phyloP scores from a whole-genome alignment of 2,113 vertebrate species.

The Platycercus adscitus region DNA sequence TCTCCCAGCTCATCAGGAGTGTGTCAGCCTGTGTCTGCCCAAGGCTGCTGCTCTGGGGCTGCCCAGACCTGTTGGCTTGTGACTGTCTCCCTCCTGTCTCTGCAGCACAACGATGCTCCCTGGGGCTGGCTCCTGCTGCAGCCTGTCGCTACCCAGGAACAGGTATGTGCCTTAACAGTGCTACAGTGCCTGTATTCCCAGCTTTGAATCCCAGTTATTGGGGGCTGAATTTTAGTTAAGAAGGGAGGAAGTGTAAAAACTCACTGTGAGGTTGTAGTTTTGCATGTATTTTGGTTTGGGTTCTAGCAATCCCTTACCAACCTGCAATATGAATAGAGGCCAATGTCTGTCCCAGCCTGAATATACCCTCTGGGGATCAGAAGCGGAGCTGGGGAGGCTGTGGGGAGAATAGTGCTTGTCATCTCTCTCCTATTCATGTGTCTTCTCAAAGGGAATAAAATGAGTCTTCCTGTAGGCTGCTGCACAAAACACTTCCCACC shows the following conservation, averaged over 20 bases:
- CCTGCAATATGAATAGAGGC: not conserved
- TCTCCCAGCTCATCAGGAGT: not conserved
- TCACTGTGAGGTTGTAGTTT: not conserved
- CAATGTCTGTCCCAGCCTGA: not conserved
- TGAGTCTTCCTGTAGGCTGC: not conserved
- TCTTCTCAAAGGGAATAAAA: not conserved
- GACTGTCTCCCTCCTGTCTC: fast-evolving
- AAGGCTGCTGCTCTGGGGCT: not conserved
- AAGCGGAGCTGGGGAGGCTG: not conserved
- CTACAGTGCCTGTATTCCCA: not conserved
- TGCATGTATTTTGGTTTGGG: fast-evolving
- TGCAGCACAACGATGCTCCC: not conserved
- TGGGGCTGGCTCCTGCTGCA: not conserved
- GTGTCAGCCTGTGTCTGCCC: not conserved
- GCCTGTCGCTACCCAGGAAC: not conserved
- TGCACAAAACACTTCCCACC: not conserved
- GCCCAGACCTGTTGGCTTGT: fast-evolving
- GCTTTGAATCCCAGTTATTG: fast-evolving
- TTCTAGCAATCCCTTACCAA: not conserved
- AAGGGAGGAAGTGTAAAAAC: not conserved
- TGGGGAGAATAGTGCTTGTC: not conserved
- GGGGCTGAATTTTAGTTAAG: not conserved
- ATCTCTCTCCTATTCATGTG: not conserved
- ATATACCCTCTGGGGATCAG: not conserved
- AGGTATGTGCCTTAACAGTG: not conserved